phyloP scores from a whole-genome alignment of 2,888 invertebrate genomes.

The Octodonta nipae region DNA sequence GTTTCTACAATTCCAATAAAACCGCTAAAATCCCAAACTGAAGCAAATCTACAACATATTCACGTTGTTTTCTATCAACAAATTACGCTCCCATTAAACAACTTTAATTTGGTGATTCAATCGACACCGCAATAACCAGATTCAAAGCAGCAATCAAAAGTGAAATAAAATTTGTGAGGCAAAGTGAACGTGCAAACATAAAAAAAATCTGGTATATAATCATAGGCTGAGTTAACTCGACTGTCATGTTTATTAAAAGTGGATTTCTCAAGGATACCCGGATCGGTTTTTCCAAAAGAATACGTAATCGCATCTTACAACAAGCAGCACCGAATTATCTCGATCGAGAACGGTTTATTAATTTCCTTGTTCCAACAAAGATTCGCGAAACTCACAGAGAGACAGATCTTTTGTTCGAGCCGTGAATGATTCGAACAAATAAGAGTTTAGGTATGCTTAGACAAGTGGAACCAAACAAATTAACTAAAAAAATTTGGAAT shows the following conservation, averaged over 20 bases:
- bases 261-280: conserved; percentile 14
- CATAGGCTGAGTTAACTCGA: conserved; percentile 2
- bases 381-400: background rate
- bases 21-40: too few relatives aligned
- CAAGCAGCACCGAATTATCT: conserved; percentile 1
- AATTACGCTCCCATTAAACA: too few relatives aligned
- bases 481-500: too few relatives aligned
- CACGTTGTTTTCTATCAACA: too few relatives aligned
- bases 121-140: too few relatives aligned
- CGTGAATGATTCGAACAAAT: too few relatives aligned
- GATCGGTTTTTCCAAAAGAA: conserved; percentile 21
- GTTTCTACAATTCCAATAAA: too few relatives aligned
- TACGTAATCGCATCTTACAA: conserved; percentile 18
- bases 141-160: background rate
- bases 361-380: background rate
- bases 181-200: conserved; percentile 1
- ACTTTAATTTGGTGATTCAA: too few relatives aligned
- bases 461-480: too few relatives aligned
- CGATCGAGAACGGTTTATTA: background rate
- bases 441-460: too few relatives aligned
- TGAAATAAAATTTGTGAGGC: conserved; percentile 1
- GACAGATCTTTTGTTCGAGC: too few relatives aligned
- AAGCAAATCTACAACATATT: too few relatives aligned
- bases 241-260: conserved; percentile 7
- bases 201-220: conserved; percentile 4